These are phyloP conservation scores for Equus przewalskii DNA, from an alignment of 2,113 vertebrate species.

Conservation along the genomic window DNA sequence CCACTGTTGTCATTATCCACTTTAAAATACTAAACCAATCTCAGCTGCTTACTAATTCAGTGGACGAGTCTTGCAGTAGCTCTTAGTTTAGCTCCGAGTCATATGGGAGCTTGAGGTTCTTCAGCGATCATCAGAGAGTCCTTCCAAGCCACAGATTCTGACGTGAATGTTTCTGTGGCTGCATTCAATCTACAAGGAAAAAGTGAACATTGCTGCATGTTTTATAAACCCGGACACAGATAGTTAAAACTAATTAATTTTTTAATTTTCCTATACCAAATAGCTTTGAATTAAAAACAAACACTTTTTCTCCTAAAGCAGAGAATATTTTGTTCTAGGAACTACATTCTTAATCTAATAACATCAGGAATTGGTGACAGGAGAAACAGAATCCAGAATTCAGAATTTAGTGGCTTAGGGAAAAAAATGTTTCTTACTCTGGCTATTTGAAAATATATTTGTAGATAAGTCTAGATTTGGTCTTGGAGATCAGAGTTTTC, in stretches of 20 bases:
- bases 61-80: not conserved
- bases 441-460: slow-evolving; percentile 70
- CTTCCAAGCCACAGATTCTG: slow-evolving; percentile 19
- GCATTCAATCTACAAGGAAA: slow-evolving; percentile 2
- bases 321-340: slow-evolving; percentile 75
- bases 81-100: not conserved
- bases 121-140: not conserved
- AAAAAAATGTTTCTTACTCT: slow-evolving; percentile 46
- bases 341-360: slow-evolving; percentile 60
- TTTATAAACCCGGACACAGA: slow-evolving; percentile 59
- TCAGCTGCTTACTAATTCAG: not conserved
- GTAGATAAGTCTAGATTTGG: slow-evolving; percentile 72
- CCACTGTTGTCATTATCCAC: slow-evolving; percentile 14
- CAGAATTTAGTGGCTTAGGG: slow-evolving; percentile 42
- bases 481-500: slow-evolving; percentile 65
- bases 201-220: slow-evolving; percentile 62
- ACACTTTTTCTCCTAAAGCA: slow-evolving; percentile 74
- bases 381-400: slow-evolving; percentile 69
- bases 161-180: slow-evolving; percentile 47
- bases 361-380: slow-evolving; percentile 69
- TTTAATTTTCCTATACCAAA: slow-evolving; percentile 53
- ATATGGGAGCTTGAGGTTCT: not conserved
- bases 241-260: slow-evolving; percentile 2
- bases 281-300: slow-evolving; percentile 73
- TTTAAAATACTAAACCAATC: slow-evolving; percentile 16